Conservation (phyloP, 2,797 vertebrate species). For the Sebastes iracundus region DNA sequence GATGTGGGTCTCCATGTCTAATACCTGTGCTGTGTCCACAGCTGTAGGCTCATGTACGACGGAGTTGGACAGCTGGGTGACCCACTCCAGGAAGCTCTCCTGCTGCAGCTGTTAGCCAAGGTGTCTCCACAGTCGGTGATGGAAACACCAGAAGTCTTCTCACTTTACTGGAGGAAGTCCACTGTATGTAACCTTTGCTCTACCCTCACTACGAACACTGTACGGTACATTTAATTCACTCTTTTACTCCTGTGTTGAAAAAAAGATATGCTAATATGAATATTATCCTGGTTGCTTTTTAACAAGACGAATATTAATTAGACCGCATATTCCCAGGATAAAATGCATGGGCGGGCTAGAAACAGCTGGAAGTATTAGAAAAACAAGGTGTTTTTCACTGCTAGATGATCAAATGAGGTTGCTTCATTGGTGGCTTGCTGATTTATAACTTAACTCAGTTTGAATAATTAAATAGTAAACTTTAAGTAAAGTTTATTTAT, state of each 20-base stretch:
- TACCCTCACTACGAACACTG: background rate
- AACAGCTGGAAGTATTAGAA: background rate
- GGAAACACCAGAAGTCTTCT: constrained; percentile 27
- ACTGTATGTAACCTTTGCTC: background rate
- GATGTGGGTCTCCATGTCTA: constrained; percentile 11
- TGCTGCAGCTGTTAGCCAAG: constrained; percentile 61
- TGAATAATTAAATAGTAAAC: background rate
- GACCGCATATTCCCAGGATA: background rate
- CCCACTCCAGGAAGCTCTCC: constrained; percentile 19
- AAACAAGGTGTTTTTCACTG: background rate
- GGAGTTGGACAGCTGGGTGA: constrained; percentile 37
- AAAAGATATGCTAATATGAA: background rate
- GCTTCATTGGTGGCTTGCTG: background rate
- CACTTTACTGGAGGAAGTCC: constrained; percentile 8
- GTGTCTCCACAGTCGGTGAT: constrained; percentile 24
- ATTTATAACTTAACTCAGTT: background rate
- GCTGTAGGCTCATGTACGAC: constrained; percentile 27
- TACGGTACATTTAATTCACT: background rate
- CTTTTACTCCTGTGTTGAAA: background rate
- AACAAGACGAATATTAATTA: background rate
- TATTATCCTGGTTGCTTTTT: background rate
- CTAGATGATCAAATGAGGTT: background rate
- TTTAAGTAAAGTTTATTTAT: background rate
- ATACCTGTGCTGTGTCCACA: constrained; percentile 17
- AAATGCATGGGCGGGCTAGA: background rate